phyloP scores from a whole-genome alignment of 2,888 invertebrate species.

The Brachylomia viminalis region DNA sequence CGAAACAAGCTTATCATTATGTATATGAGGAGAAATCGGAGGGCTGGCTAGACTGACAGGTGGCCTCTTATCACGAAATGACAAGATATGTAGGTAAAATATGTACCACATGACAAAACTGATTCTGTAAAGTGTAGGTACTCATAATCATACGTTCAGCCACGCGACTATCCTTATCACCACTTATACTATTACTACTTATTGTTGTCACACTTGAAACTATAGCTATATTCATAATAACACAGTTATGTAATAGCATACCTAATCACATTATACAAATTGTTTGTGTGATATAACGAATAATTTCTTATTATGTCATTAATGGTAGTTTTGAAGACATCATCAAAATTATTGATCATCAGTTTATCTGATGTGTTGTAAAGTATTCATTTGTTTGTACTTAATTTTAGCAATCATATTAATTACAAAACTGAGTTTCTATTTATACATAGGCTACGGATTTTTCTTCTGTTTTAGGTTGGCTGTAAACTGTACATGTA shows the following conservation, averaged over 20 bases:
- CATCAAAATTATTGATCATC: no score
- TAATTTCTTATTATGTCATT: no score
- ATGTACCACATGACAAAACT: not conserved
- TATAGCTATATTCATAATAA: not conserved
- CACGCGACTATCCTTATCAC: conserved; percentile 35
- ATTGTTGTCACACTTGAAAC: conserved; percentile 5
- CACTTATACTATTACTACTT: no score
- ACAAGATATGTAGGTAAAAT: not conserved
- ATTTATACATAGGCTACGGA: no score
- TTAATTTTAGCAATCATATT: no score
- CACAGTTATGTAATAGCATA: conserved; percentile 1
- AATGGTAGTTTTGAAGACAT: no score
- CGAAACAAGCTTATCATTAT: no score
- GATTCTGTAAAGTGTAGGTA: conserved; percentile 3
- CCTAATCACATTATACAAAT: conserved; percentile 7
- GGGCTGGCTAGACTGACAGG: not conserved
- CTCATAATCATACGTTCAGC: not conserved
- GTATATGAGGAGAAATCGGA: not conserved
- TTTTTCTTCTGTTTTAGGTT: no score
- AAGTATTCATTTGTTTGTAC: no score
- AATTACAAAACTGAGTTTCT: no score
- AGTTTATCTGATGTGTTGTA: no score
- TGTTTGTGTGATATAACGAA: conserved; percentile 1
- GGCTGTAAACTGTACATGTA: no score
- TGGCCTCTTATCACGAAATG: not conserved